Evolutionary conservation across 2,888 invertebrate species (phyloP).

Genomic region (Eupithecia exiguata): DNA sequence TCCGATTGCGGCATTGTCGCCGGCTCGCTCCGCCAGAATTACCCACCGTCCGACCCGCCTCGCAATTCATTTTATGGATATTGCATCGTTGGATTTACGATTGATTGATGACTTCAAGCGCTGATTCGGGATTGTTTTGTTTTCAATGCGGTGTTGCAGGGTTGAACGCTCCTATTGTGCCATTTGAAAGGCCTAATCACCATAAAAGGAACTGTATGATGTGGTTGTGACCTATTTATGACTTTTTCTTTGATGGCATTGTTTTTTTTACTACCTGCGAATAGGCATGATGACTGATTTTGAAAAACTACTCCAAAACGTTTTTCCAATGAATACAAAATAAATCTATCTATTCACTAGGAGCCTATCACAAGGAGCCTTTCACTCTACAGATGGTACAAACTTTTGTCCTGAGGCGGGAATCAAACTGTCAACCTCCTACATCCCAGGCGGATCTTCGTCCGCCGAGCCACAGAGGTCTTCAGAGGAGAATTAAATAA

Average conservation of each 20-base stretch:
- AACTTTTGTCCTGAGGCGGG: no score
- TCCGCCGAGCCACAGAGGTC: no score
- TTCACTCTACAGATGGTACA: no score
- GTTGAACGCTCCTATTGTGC: constrained; percentile 11
- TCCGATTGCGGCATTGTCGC: constrained; percentile 82
- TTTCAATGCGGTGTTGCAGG: constrained; percentile 46
- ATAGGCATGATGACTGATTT: no score
- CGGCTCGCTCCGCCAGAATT: constrained; percentile 70
- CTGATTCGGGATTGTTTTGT: constrained; percentile 59
- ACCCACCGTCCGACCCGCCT: constrained; percentile 50
- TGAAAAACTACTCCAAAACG: no score
- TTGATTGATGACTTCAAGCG: constrained; percentile 74
- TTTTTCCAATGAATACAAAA: no score
- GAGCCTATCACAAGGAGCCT: no score
- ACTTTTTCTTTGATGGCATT: neutral
- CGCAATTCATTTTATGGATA: constrained; percentile 70
- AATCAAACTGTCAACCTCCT: no score
- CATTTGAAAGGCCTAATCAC: neutral
- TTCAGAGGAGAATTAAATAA: no score
- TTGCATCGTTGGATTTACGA: constrained; percentile 74
- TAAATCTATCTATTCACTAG: no score
- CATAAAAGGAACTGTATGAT: neutral
- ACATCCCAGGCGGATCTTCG: no score
- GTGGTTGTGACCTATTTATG: neutral
- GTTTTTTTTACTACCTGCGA: neutral